Percentiles rank a stretch among this genome's conserved stretches.
These are phyloP conservation scores for Plagodis dolabraria DNA, from an alignment of 2,888 invertebrate species.

Conservation along the genomic window DNA sequence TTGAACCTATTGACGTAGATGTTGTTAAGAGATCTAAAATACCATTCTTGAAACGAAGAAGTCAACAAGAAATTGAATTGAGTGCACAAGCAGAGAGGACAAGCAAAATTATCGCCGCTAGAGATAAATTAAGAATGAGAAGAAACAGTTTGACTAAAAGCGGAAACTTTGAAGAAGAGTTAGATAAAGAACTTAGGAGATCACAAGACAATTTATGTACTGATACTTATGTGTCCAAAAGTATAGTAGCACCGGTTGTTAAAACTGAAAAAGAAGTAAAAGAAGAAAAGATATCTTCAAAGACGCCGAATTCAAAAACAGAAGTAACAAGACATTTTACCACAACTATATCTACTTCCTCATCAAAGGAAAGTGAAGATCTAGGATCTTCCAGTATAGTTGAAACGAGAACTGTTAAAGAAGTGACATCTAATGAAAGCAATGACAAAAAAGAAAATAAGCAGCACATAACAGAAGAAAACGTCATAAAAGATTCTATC, in stretches of 20 bases:
- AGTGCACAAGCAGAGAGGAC: slow-evolving; percentile 28
- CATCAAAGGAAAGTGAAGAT: slow-evolving; percentile 20
- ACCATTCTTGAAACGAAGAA: slow-evolving; percentile 61
- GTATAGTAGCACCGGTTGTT: neutral
- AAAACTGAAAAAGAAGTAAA: slow-evolving; percentile 12
- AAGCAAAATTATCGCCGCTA: slow-evolving; percentile 37
- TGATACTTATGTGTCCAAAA: slow-evolving; percentile 16
- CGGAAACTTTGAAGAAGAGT: slow-evolving; percentile 22
- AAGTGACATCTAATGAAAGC: slow-evolving; percentile 17
- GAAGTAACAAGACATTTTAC: slow-evolving; percentile 18
- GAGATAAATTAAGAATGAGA: slow-evolving; percentile 34
- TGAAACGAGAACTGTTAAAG: slow-evolving; percentile 23
- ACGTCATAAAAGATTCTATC: slow-evolving; percentile 32
- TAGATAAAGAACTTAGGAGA: slow-evolving; percentile 15
- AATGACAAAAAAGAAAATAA: slow-evolving; percentile 21
- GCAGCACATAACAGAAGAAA: slow-evolving; percentile 31
- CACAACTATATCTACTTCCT: slow-evolving; percentile 20
- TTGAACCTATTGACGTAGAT: slow-evolving; percentile 48
- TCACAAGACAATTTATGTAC: neutral
- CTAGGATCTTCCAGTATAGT: slow-evolving; percentile 24
- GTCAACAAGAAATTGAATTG: slow-evolving; percentile 45
- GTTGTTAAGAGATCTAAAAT: slow-evolving; percentile 59
- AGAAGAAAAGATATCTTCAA: slow-evolving; percentile 25
- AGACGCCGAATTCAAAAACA: slow-evolving; percentile 28
- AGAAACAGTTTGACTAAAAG: slow-evolving; percentile 27